Evolutionary conservation across 2,113 vertebrate species (phyloP).

Genomic region (Capricornis sumatraensis): DNA sequence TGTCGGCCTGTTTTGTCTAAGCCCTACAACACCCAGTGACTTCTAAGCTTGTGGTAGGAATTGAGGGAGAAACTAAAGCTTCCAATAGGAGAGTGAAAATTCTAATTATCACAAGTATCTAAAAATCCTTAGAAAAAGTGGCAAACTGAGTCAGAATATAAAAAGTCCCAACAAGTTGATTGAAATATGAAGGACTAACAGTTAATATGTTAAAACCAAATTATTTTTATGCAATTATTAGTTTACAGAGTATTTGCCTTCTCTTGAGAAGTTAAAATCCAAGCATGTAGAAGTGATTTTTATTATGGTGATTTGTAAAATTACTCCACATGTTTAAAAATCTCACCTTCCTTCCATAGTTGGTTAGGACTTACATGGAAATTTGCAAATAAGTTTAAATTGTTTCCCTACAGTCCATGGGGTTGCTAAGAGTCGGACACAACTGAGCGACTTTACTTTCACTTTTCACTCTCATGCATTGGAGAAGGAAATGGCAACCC

Average conservation of each 20-base stretch:
- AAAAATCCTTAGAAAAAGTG: neutral
- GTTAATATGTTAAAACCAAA: neutral
- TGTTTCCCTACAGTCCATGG: neutral
- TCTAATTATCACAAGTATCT: neutral
- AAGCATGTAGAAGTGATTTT: neutral
- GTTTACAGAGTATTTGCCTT: neutral
- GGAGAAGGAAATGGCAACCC: too few relatives aligned
- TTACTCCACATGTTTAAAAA: neutral
- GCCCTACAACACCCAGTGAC: neutral
- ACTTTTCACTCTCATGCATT: too few relatives aligned
- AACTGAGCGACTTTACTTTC: too few relatives aligned
- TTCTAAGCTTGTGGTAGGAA: neutral
- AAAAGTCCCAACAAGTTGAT: neutral
- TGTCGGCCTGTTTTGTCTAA: neutral
- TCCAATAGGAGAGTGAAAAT: neutral
- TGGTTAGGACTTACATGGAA: neutral
- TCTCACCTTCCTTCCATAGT: neutral
- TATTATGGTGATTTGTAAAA: neutral
- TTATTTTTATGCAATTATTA: neutral
- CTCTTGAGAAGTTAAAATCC: neutral
- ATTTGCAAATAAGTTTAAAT: neutral
- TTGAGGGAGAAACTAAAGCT: neutral
- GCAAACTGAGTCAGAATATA: neutral
- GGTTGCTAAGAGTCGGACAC: too few relatives aligned
- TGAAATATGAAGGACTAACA: neutral